These are phyloP conservation scores for Orius insidiosus DNA, from an alignment of 1,140 invertebrate genomes.

Conservation along the genomic window DNA sequence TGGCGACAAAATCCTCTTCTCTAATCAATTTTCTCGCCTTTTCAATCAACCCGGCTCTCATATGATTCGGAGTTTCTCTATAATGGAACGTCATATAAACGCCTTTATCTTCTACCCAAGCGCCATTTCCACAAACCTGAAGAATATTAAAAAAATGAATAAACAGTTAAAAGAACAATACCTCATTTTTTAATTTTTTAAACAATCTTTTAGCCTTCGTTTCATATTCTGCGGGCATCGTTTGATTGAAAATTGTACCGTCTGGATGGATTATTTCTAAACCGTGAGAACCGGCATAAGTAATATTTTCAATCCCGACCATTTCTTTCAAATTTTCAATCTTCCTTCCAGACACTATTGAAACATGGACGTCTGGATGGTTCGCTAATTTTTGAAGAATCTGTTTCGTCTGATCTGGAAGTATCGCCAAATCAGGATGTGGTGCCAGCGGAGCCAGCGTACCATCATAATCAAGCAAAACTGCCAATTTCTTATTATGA, in stretches of 20 bases:
- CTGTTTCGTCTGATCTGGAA: conserved; percentile 69
- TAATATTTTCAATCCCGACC: conserved; percentile 79
- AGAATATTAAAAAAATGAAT: conserved; percentile 6
- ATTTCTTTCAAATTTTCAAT: conserved; percentile 76
- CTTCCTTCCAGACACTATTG: conserved; percentile 70
- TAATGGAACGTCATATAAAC: conserved; percentile 75
- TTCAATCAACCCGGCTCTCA: conserved; percentile 42
- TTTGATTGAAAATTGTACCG: conserved; percentile 76
- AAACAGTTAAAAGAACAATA: conserved; percentile 23
- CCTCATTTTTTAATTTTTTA: conserved; percentile 63
- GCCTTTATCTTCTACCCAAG: conserved; percentile 85
- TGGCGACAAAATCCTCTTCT: conserved; percentile 55
- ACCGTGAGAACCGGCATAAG: conserved; percentile 80
- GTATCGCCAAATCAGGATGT: conserved; percentile 69
- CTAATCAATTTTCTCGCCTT: conserved; percentile 54
- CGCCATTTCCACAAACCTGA: conserved; percentile 60
- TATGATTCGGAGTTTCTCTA: conserved; percentile 54
- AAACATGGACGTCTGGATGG: conserved; percentile 72
- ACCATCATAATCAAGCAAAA: conserved; percentile 78
- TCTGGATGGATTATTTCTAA: conserved; percentile 78
- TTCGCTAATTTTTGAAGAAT: conserved; percentile 69
- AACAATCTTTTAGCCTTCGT: conserved; percentile 61
- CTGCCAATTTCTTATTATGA: conserved; percentile 62
- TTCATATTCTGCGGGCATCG: conserved; percentile 70
- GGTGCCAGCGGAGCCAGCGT: conserved; percentile 74